These are phyloP conservation scores for Trisateles emortualis DNA, from an alignment of 2,888 invertebrate species.

Conservation along the genomic window DNA sequence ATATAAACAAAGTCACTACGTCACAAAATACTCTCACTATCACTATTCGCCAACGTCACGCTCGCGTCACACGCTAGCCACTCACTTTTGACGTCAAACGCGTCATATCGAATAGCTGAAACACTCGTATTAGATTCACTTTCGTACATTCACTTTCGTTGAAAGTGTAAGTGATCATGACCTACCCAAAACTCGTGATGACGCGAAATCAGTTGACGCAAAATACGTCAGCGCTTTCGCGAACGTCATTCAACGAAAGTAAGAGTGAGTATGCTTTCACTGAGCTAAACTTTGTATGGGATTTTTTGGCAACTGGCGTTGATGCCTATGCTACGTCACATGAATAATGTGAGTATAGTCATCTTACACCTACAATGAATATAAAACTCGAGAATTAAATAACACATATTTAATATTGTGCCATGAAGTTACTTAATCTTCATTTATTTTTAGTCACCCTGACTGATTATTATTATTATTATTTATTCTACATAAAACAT, in stretches of 20 bases:
- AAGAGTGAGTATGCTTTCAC: constrained; percentile 61
- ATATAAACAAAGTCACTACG: background rate
- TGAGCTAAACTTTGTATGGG: constrained; percentile 11
- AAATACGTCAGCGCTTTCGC: constrained; percentile 54
- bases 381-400: too few species aligned
- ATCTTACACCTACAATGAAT: too few species aligned
- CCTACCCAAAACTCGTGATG: constrained; percentile 51
- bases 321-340: background rate
- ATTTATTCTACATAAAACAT: too few species aligned
- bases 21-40: constrained; percentile 3
- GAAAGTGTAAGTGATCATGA: constrained; percentile 71
- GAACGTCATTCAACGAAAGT: constrained; percentile 48
- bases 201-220: constrained; percentile 45
- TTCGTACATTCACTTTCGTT: constrained; percentile 63
- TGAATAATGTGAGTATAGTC: too few species aligned
- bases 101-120: constrained; percentile 29
- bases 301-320: constrained; percentile 1
- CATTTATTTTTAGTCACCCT: too few species aligned
- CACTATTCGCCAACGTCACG: background rate
- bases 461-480: too few species aligned
- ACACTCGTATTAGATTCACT: constrained; percentile 46
- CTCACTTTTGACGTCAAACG: constrained; percentile 32
- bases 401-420: too few species aligned
- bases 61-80: constrained; percentile 8
- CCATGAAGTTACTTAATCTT: too few species aligned